These are phyloP conservation scores for Chaunax sp. DNA, from an alignment of 2,797 vertebrate genomes.

Conservation along the genomic window DNA sequence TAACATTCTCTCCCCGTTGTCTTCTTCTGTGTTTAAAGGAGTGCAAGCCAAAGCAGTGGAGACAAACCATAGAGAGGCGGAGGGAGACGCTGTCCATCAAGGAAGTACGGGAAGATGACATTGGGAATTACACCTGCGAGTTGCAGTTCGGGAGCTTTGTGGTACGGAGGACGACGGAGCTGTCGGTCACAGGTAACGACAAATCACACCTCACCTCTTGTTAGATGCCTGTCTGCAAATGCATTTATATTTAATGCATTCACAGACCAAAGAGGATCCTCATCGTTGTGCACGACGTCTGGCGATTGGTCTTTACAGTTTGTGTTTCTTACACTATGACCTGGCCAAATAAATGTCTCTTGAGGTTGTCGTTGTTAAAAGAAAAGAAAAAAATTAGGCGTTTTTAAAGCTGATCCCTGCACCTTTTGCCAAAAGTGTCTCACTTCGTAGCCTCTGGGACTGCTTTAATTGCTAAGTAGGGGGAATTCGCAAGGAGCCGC, in stretches of 20 bases:
- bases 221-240: background rate
- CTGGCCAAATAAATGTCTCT: conserved; percentile 10
- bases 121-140: conserved; percentile 99
- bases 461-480: conserved; percentile 79
- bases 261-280: background rate
- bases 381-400: conserved; percentile 16
- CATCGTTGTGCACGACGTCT: no score
- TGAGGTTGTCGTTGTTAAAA: conserved; percentile 12
- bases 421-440: conserved; percentile 40
- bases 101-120: conserved; percentile 97
- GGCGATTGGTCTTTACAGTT: background rate
- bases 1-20: background rate
- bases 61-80: conserved; percentile 90
- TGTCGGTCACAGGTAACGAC: conserved; percentile 95
- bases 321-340: background rate
- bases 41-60: conserved; percentile 94
- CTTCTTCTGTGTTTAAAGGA: conserved; percentile 82
- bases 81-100: conserved; percentile 91
- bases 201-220: background rate
- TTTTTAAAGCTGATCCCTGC: conserved; percentile 51
- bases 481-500: conserved; percentile 66
- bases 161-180: conserved; percentile 95
- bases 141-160: conserved; percentile 94
- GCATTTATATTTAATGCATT: conserved; percentile 18
- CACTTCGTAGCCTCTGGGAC: conserved; percentile 51